A percentile compares a stretch with the other conserved stretches of the same genome.
phyloP scores from a whole-genome alignment of 2,113 vertebrate genomes.

The Halcyon senegalensis region DNA sequence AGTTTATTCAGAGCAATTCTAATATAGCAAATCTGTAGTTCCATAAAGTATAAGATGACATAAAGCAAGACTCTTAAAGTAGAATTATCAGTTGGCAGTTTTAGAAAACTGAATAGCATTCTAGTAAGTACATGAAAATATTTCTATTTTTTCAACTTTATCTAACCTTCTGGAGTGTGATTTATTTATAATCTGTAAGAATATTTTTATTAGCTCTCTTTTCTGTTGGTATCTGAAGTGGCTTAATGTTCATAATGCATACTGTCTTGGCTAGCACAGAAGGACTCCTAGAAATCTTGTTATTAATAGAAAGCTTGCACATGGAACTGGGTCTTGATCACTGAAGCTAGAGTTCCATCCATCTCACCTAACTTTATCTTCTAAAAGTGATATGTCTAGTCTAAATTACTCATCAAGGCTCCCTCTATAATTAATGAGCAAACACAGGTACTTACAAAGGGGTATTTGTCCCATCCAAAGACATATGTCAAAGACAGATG shows the following conservation, averaged over 20 bases:
- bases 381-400: neutral
- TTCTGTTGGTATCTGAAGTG: neutral
- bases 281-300: neutral
- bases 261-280: neutral
- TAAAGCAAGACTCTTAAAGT: neutral
- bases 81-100: neutral
- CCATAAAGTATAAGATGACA: neutral
- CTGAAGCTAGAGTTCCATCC: neutral
- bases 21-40: neutral
- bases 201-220: neutral
- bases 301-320: neutral
- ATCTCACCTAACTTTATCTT: neutral
- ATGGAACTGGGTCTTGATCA: neutral
- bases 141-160: neutral
- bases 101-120: neutral
- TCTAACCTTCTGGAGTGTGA: neutral
- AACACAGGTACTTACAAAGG: slow-evolving; percentile 6
- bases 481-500: slow-evolving; percentile 13
- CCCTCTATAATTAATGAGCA: neutral
- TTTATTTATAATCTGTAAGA: neutral
- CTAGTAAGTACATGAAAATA: neutral
- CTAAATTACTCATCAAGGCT: neutral
- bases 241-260: neutral
- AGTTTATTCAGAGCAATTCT: neutral
- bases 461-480: slow-evolving; percentile 18